Percentiles rank a stretch among this genome's conserved stretches.
phyloP scores from a whole-genome alignment of 1,140 invertebrate species.

The Atta cephalotes region DNA sequence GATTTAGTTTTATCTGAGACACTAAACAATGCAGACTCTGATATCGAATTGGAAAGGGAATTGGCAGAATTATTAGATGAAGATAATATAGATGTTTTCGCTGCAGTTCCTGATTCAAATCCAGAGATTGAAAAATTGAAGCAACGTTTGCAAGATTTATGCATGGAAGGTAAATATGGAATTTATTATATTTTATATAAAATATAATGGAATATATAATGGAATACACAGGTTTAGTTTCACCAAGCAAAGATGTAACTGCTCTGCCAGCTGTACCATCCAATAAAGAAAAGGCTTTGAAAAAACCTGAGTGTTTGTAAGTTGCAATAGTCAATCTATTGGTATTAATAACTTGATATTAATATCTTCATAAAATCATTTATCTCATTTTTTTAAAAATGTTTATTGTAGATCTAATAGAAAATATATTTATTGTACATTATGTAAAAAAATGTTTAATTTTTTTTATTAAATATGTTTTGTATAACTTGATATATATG shows the following conservation, averaged over 20 bases:
- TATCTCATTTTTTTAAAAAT: background rate
- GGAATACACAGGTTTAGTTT: conserved; percentile 20
- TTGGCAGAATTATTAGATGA: conserved; percentile 71
- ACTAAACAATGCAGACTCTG: conserved; percentile 70
- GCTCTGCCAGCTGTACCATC: conserved; percentile 18
- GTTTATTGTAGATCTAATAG: background rate
- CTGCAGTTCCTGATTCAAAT: conserved; percentile 15
- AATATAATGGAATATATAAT: conserved; percentile 15
- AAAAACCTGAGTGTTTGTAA: background rate
- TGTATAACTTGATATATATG: background rate
- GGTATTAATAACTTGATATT: background rate
- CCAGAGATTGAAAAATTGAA: conserved; percentile 54
- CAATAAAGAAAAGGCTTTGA: background rate
- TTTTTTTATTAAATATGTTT: conserved; percentile 20
- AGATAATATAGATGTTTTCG: background rate
- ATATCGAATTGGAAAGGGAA: conserved; percentile 84
- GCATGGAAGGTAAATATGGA: conserved; percentile 53
- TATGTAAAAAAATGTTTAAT: background rate
- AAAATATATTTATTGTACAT: conserved; percentile 8
- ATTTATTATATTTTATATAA: conserved; percentile 30
- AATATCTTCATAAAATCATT: background rate
- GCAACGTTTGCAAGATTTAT: conserved; percentile 44
- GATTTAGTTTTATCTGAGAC: conserved; percentile 79
- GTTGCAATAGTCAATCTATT: background rate
- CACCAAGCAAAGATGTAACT: background rate